phyloP scores from a whole-genome alignment of 2,888 invertebrate species.

The Osmoderma eremita region DNA sequence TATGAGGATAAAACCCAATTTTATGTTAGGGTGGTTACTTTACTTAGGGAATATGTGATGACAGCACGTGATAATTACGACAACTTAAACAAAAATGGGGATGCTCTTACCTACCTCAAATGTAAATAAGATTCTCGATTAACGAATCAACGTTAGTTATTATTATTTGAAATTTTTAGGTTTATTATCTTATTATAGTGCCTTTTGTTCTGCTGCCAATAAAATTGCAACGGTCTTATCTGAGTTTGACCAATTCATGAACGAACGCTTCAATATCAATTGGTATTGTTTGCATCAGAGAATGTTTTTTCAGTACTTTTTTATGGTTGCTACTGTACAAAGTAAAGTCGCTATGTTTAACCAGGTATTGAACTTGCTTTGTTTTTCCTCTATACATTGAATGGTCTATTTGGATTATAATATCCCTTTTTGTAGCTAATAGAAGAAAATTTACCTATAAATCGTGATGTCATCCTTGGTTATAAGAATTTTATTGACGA shows the following conservation, averaged over 20 bases:
- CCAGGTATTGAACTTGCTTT: slow-evolving; percentile 49
- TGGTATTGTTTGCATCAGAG: slow-evolving; percentile 76
- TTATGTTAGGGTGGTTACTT: slow-evolving; percentile 71
- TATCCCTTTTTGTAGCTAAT: slow-evolving; percentile 43
- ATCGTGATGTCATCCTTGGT: slow-evolving; percentile 45
- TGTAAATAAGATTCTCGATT: slow-evolving; percentile 50
- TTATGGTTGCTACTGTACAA: slow-evolving; percentile 56
- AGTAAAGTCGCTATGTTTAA: slow-evolving; percentile 54
- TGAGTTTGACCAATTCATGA: slow-evolving; percentile 70
- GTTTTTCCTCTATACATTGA: neutral
- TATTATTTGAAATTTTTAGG: slow-evolving; percentile 59
- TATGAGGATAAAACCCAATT: slow-evolving; percentile 65
- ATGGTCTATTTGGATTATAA: neutral
- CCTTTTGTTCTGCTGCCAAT: slow-evolving; percentile 70
- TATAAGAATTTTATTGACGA: slow-evolving; percentile 48
- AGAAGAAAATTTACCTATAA: slow-evolving; percentile 44
- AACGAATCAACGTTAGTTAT: neutral
- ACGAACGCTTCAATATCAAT: slow-evolving; percentile 71
- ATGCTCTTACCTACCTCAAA: slow-evolving; percentile 47
- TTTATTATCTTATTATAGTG: slow-evolving; percentile 72
- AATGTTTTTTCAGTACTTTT: slow-evolving; percentile 66
- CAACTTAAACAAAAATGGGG: slow-evolving; percentile 41
- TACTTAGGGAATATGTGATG: slow-evolving; percentile 72
- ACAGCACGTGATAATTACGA: slow-evolving; percentile 68
- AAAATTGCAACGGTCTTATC: slow-evolving; percentile 69